A percentile compares a stretch with the other conserved stretches of the same genome.
phyloP scores from a whole-genome alignment of 2,888 invertebrate species.

The Nomada flava region DNA sequence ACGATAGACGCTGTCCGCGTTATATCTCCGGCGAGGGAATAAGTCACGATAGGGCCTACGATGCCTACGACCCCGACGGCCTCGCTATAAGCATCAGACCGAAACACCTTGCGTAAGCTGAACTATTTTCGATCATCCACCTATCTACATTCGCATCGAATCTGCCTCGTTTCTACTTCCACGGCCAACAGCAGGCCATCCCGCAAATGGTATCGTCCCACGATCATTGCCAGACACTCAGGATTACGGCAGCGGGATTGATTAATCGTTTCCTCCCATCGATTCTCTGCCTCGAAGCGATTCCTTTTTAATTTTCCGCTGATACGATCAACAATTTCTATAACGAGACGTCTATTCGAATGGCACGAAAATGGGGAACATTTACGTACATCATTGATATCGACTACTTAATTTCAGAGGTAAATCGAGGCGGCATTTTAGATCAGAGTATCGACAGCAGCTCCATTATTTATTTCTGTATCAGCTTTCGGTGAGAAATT shows the following conservation, averaged over 20 bases:
- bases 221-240: conserved; percentile 18
- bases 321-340: background rate
- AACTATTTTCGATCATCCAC: conserved; percentile 71
- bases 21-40: conserved; percentile 38
- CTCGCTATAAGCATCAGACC: conserved; percentile 79
- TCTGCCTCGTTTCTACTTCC: conserved; percentile 27
- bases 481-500: no score
- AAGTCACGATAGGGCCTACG: conserved; percentile 67
- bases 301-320: background rate
- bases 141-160: conserved; percentile 40
- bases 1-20: conserved; percentile 26
- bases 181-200: background rate
- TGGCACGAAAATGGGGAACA: no score
- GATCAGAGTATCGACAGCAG: no score
- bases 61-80: conserved; percentile 78
- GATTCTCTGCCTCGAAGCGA: background rate
- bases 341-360: no score
- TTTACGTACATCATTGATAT: no score
- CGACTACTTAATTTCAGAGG: no score
- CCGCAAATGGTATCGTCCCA: conserved; percentile 40
- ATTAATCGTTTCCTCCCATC: conserved; percentile 43
- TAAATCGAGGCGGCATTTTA: no score
- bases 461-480: no score
- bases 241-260: conserved; percentile 28
- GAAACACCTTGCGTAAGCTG: conserved; percentile 75